These are phyloP conservation scores for Labroides dimidiatus DNA, from an alignment of 2,797 vertebrate genomes.

Conservation along the genomic window DNA sequence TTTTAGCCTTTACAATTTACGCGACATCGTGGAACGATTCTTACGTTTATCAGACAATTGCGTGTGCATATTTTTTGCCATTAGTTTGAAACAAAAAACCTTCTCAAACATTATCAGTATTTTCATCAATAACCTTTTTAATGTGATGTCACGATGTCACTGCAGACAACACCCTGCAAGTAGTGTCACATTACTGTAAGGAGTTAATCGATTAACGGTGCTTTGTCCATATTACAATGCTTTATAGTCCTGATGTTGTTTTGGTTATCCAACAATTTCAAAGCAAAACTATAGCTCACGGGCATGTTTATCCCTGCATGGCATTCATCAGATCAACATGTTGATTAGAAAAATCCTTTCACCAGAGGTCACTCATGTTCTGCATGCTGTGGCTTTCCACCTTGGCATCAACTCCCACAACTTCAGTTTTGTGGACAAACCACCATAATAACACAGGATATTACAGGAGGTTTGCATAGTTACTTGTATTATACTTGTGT, in stretches of 20 bases:
- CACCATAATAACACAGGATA: not conserved
- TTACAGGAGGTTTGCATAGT: constrained; percentile 2
- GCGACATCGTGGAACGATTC: not conserved
- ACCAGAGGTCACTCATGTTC: not conserved
- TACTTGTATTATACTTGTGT: constrained; percentile 5
- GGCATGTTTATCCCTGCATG: not conserved
- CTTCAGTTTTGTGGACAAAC: constrained; percentile 6
- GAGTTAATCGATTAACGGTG: too few relatives aligned
- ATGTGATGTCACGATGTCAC: constrained; percentile 31
- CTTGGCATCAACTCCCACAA: not conserved
- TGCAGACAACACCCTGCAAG: constrained; percentile 11
- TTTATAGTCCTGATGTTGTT: too few relatives aligned
- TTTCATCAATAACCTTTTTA: not conserved
- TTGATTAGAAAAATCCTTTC: not conserved
- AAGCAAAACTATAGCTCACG: not conserved
- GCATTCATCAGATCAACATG: not conserved
- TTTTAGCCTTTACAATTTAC: not conserved
- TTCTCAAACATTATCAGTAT: not conserved
- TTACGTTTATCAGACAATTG: not conserved
- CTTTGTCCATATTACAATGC: too few relatives aligned
- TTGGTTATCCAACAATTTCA: too few relatives aligned
- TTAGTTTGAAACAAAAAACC: too few relatives aligned
- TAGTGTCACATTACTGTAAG: too few relatives aligned
- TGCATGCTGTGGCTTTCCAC: constrained; percentile 10
- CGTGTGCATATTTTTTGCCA: too few relatives aligned